phyloP scores from a whole-genome alignment of 2,113 vertebrate species.

The Numenius arquata region DNA sequence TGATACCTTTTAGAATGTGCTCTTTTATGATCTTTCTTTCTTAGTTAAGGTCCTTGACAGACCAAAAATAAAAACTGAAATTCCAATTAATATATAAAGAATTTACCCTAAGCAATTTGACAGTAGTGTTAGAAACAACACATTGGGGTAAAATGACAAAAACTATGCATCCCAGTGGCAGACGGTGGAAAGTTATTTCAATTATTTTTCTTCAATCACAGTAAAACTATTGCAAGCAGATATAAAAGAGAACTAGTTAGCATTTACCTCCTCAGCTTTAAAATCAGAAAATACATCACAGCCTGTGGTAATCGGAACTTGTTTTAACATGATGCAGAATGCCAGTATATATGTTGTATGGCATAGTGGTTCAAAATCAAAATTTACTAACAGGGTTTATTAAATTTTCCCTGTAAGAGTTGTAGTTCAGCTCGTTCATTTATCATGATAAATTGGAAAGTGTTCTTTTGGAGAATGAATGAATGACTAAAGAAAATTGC shows the following conservation, averaged over 20 bases:
- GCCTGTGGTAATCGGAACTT: background rate
- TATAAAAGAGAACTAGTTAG: background rate
- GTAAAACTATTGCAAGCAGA: background rate
- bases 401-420: background rate
- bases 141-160: background rate
- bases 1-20: background rate
- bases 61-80: background rate
- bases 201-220: background rate
- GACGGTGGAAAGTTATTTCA: background rate
- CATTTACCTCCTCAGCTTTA: background rate
- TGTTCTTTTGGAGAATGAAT: background rate
- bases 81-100: slow-evolving; percentile 31
- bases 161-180: background rate
- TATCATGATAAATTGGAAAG: slow-evolving; percentile 1
- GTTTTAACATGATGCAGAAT: background rate
- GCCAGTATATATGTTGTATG: background rate
- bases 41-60: background rate
- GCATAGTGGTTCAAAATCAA: background rate
- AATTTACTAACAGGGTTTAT: background rate
- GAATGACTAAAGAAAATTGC: background rate
- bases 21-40: background rate
- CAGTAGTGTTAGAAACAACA: background rate
- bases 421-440: background rate
- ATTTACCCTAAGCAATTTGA: slow-evolving; percentile 1
- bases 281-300: background rate